A percentile compares a stretch with the other conserved stretches of the same genome.
Conservation (phyloP, 1,140 invertebrate genomes). For the Brachionus manjavacas region DNA sequence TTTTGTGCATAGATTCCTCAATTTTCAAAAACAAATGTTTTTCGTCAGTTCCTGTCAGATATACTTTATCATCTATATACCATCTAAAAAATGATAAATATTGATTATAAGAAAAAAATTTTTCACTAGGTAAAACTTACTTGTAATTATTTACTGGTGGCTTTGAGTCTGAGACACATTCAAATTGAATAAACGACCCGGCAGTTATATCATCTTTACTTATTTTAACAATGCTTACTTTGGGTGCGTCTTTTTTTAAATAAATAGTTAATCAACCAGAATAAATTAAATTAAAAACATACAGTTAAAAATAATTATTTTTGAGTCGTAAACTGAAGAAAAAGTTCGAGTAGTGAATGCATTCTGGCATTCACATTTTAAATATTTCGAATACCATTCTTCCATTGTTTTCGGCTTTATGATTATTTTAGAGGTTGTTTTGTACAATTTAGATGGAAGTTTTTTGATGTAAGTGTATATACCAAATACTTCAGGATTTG, state of each 20-base stretch:
- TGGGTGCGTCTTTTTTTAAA: slow-evolving; percentile 33
- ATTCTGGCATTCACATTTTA: slow-evolving; percentile 37
- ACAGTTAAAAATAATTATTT: slow-evolving; percentile 28
- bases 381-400: slow-evolving; percentile 20
- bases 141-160: slow-evolving; percentile 24
- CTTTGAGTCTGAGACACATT: slow-evolving; percentile 22
- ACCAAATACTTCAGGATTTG: background rate
- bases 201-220: background rate
- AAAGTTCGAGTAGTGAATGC: background rate
- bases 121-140: background rate
- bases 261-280: background rate
- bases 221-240: slow-evolving; percentile 24
- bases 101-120: background rate
- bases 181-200: slow-evolving; percentile 2
- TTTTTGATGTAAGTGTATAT: background rate
- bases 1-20: slow-evolving; percentile 13
- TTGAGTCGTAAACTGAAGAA: slow-evolving; percentile 11
- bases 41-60: background rate
- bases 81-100: background rate
- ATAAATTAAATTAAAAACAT: background rate
- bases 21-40: slow-evolving; percentile 33
- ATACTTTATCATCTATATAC: slow-evolving; percentile 21
- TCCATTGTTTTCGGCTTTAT: slow-evolving; percentile 7
- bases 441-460: slow-evolving; percentile 9
- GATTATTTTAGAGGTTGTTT: slow-evolving; percentile 2